phyloP scores from a whole-genome alignment of 2,888 invertebrate species.

The Scaptodrosophila latifasciaeformis region DNA sequence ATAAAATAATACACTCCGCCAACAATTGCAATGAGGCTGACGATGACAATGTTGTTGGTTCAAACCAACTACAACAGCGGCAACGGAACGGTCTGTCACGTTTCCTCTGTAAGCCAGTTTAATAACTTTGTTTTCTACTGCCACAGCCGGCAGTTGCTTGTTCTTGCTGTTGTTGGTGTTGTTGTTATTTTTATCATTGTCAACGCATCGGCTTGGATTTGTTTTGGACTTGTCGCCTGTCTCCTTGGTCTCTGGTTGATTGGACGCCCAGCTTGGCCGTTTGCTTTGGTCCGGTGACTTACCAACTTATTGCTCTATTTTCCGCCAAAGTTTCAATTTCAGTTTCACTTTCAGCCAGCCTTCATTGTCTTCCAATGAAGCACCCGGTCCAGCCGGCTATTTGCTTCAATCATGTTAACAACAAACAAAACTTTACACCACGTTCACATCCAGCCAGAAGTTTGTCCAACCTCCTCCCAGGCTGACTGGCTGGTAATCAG shows the following conservation, averaged over 20 bases:
- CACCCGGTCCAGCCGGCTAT: constrained; percentile 21
- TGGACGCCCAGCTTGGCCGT: neutral
- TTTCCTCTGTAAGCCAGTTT: constrained; percentile 34
- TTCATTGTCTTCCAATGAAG: neutral
- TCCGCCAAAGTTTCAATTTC: constrained; percentile 58
- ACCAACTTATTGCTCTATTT: constrained; percentile 66
- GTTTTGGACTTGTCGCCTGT: constrained; percentile 13
- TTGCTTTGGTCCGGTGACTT: constrained; percentile 24
- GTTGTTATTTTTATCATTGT: constrained; percentile 42
- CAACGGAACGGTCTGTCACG: constrained; percentile 54
- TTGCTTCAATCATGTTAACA: constrained; percentile 66
- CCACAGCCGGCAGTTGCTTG: neutral
- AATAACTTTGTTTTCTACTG: constrained; percentile 53
- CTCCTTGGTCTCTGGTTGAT: constrained; percentile 8
- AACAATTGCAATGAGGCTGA: neutral
- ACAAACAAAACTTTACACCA: constrained; percentile 23
- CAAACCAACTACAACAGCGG: no score
- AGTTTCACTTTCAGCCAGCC: constrained; percentile 61
- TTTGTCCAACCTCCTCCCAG: neutral
- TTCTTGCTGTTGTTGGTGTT: constrained; percentile 1
- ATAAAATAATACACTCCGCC: constrained; percentile 57
- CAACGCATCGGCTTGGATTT: constrained; percentile 44
- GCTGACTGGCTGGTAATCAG: constrained; percentile 10
- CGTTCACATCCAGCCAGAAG: no score
- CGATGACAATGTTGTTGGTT: no score